phyloP scores from a whole-genome alignment of 2,888 invertebrate species.

The Tenthredo distinguenda region DNA sequence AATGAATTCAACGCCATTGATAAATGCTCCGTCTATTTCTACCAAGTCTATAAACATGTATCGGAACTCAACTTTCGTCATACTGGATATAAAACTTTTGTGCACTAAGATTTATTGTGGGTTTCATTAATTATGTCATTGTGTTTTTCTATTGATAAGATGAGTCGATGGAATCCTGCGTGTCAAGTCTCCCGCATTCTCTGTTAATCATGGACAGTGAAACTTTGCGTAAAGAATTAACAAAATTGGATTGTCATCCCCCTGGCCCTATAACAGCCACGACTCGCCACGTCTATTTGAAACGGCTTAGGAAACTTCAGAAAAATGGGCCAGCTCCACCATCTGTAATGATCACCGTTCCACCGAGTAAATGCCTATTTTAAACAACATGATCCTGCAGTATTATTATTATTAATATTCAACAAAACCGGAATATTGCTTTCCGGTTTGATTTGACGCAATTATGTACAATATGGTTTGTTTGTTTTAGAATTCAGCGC shows the following conservation, averaged over 20 bases:
- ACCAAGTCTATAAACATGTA: background rate
- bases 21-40: background rate
- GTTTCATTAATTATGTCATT: background rate
- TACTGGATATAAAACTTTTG: background rate
- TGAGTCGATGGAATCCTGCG: background rate
- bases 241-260: slow-evolving; percentile 79
- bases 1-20: background rate
- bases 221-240: slow-evolving; percentile 83
- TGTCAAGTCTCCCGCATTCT: slow-evolving; percentile 60
- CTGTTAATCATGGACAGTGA: slow-evolving; percentile 80
- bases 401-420: too few species aligned
- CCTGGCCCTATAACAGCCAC: slow-evolving; percentile 90
- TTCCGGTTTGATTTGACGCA: too few species aligned
- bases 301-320: slow-evolving; percentile 83
- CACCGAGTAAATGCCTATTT: slow-evolving; percentile 18
- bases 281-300: slow-evolving; percentile 89
- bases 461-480: background rate
- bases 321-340: background rate
- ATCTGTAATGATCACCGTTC: background rate
- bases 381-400: background rate
- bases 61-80: background rate
- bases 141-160: slow-evolving; percentile 18
- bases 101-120: background rate
- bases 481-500: slow-evolving; percentile 21
- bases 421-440: too few species aligned